Evolutionary conservation across 1,140 invertebrate species (phyloP), one percentile per base, ranked within the genome.

Genomic region (Drosophila kurseongensis): DNA sequence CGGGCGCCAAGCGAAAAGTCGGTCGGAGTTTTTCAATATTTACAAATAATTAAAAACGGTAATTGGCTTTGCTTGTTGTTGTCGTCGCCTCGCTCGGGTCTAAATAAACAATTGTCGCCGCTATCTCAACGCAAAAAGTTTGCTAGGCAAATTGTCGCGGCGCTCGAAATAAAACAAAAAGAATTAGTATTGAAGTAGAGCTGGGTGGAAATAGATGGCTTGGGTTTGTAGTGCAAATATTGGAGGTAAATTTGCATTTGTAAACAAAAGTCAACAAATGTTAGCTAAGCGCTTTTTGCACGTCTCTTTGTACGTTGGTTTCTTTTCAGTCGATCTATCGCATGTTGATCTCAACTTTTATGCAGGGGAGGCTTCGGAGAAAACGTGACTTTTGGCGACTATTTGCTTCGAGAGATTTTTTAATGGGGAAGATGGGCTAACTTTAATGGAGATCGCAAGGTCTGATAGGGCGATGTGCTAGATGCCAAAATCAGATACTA

Each of bases 51-150:
- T 85, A 85, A 78, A 75, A 81, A 57, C 55, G 61, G 63, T 86
- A 82, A 86, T 82, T 86, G 82, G 74, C 75, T 86, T 86, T 86
- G 65, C 78, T 72, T 78, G 82, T 86, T 63, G 63, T 40, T 32
- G 35, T 9, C 71, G 41, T 50, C 41, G 59, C 63, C 55, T 18
- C 13, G 42, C 27, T 52, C 10, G 50, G 38, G 47, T 52, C 60
- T 68, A 66, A 68, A 10, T 38, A 68, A 68, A 68, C 72, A 79
- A 72, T 40, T 75, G 40, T 55, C 23, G 42, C 61, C 38, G 44
- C 57, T 71, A 62, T 82, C 69, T 75, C 54, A 41, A 36, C 29
- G 16, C 27, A 44, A 66, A 48, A 42, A 68, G 71, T 73, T 84
- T 62, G 62, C 60, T 77, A 80, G 72, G 62, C 50, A 79, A 75